These are phyloP conservation scores for Leucania comma DNA, from an alignment of 2,888 invertebrate genomes.

Conservation along the genomic window DNA sequence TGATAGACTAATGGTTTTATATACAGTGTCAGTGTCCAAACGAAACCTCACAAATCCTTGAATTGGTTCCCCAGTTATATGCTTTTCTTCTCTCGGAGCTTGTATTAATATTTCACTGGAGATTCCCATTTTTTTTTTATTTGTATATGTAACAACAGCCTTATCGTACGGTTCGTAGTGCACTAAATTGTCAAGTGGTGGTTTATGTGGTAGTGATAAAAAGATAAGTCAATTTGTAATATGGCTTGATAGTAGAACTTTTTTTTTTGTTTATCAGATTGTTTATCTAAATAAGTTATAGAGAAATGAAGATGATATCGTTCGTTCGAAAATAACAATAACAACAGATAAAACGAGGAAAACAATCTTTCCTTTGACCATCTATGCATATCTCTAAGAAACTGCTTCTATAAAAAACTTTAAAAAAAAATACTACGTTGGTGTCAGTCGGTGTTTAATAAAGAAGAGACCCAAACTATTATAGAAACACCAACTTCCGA, in stretches of 20 bases:
- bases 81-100: constrained; percentile 42
- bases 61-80: constrained; percentile 59
- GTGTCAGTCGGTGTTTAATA: too few relatives aligned
- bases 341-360: too few relatives aligned
- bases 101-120: constrained; percentile 64
- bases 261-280: background rate
- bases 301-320: background rate
- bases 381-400: too few relatives aligned
- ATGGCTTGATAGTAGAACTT: background rate
- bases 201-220: constrained; percentile 2
- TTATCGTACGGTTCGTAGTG: background rate
- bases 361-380: too few relatives aligned
- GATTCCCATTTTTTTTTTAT: constrained; percentile 61
- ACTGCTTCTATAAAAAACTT: too few relatives aligned
- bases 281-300: background rate
- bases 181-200: background rate
- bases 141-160: constrained; percentile 3
- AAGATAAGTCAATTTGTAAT: constrained; percentile 1
- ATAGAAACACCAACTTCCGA: too few relatives aligned
- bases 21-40: constrained; percentile 58
- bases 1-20: constrained; percentile 58
- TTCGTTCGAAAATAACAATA: background rate
- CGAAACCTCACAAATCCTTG: constrained; percentile 61
- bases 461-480: too few relatives aligned
- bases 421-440: too few relatives aligned